Conservation (phyloP, 2,113 vertebrate genomes). For the Pteruthius melanotis region DNA sequence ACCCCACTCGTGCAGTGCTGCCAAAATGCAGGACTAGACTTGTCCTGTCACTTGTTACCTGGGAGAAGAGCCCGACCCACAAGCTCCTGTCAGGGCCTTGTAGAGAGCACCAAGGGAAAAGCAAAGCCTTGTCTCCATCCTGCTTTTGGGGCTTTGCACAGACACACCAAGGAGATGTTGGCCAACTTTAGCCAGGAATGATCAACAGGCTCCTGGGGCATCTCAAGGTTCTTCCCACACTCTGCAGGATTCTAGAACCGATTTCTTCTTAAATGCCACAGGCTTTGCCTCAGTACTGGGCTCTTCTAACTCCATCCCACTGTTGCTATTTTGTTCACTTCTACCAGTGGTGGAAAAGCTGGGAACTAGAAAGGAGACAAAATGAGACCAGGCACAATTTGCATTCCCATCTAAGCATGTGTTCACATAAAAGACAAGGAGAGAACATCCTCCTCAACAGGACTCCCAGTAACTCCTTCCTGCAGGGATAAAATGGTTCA, state of each 20-base stretch:
- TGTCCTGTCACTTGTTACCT: background rate
- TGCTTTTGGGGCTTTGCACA: background rate
- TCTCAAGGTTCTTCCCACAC: background rate
- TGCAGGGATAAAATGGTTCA: background rate
- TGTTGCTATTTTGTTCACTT: background rate
- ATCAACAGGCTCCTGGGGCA: background rate
- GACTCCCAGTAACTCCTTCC: background rate
- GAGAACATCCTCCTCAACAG: background rate
- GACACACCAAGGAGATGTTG: background rate
- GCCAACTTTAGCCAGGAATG: accelerated
- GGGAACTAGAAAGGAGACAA: background rate
- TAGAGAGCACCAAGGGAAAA: background rate
- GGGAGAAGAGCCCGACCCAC: background rate
- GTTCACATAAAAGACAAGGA: background rate
- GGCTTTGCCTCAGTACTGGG: background rate
- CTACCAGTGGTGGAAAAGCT: background rate
- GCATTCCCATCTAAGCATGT: background rate
- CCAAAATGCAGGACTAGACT: background rate
- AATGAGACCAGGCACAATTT: background rate
- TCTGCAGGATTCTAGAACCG: background rate
- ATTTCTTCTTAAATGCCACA: background rate
- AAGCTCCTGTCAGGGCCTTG: background rate
- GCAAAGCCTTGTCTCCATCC: background rate
- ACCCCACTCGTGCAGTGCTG: background rate
- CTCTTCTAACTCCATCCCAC: background rate